These are phyloP conservation scores for Onthophagus taurus DNA, from an alignment of 1,140 invertebrate species.

Conservation along the genomic window DNA sequence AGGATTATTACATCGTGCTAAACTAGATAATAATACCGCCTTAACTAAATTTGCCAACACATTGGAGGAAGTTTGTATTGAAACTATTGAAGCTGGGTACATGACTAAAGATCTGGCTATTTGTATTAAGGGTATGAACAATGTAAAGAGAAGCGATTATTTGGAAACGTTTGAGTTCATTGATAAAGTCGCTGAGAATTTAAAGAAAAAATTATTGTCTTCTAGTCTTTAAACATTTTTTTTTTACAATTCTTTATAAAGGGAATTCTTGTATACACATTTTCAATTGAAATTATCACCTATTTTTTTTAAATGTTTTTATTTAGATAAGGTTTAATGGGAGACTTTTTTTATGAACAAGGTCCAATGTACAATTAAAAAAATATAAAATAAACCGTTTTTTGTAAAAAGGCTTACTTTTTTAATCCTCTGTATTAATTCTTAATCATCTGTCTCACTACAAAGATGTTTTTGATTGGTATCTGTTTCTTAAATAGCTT, in stretches of 20 bases:
- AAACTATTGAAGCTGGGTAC: slow-evolving; percentile 85
- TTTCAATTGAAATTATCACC: background rate
- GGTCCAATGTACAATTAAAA: too few relatives aligned
- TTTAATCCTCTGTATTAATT: too few relatives aligned
- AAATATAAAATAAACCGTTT: too few relatives aligned
- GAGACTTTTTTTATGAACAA: too few relatives aligned
- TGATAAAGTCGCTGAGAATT: slow-evolving; percentile 89
- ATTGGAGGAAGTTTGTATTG: slow-evolving; percentile 84
- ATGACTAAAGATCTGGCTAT: slow-evolving; percentile 99
- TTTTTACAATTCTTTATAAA: too few relatives aligned
- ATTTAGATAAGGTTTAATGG: too few relatives aligned
- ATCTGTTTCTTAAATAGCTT: too few relatives aligned
- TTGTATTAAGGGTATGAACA: slow-evolving; percentile 88
- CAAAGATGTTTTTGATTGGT: too few relatives aligned
- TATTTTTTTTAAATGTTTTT: background rate
- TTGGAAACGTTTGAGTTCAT: slow-evolving; percentile 97
- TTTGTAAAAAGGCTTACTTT: too few relatives aligned
- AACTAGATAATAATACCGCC: slow-evolving; percentile 76
- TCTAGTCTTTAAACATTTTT: slow-evolving; percentile 50
- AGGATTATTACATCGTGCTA: slow-evolving; percentile 85
- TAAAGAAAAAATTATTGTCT: slow-evolving; percentile 60
- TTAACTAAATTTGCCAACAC: slow-evolving; percentile 70
- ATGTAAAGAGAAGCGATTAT: slow-evolving; percentile 79
- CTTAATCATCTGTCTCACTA: too few relatives aligned
- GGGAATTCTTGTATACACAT: too few relatives aligned